Evolutionary conservation across 2,888 invertebrate genomes (phyloP), one percentile per base, ranked within the genome.

Genomic region (Bedellia somnulentella): DNA sequence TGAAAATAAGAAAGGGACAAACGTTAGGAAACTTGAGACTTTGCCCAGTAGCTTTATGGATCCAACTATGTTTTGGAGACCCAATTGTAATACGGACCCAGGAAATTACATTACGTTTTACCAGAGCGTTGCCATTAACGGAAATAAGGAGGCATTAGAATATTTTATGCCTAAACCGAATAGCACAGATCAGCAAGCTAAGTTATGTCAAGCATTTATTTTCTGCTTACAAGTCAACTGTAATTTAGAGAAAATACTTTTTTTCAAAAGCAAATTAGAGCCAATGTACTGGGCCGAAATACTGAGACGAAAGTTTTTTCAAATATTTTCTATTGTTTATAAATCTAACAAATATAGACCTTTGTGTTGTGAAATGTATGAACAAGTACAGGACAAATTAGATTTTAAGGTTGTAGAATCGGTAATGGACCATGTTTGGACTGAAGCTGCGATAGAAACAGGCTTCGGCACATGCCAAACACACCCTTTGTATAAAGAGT

Each of bases 191-290:
- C 23, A 5, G 16, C 24, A 23, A 5, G 13, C 9, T 2, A 12
- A 15, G 4, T 24, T 29, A 4, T 15, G 11, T 4, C 3, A 11
- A 15, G 24, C 15, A 5, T 23, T 24, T 6, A 11, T 14, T 6
- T 13, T 15, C 24, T 16, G 15, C 8, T 8, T 15, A 8, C 2
- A 15, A 5, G 11, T 16, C 16, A 6, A 5, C 1, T 15, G 9
- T 12, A 15, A 6, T 11, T 10, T 14, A 3, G 29, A 29, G 2
- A 29, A 29, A 24, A 24, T 29, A 1, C 24, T 29, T 1, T 29
- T 24, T 10, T 29, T 29, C 15, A 15, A 23, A 5, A 29, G 15
- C 3, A 6, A 29, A 6, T 12, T 29, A 16, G 29, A 29, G 4
- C 5, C 15, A 4, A 2, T 10, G 5, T 10, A 9, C 3, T 29